phyloP scores from a whole-genome alignment of 2,888 invertebrate species.

The Glyphotaelius pellucidus region DNA sequence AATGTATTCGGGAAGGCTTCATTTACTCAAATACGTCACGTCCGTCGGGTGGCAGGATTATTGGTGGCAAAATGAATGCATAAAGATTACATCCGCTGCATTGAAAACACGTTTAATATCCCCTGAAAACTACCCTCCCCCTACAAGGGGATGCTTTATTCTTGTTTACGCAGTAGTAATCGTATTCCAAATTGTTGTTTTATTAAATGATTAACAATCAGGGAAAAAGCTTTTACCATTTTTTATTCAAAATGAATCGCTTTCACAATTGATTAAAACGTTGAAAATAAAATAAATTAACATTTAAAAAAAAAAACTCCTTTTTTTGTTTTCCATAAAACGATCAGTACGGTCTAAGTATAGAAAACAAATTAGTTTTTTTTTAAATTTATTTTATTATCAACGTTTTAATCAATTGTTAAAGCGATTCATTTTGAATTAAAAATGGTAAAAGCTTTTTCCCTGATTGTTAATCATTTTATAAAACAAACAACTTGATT shows the following conservation, averaged over 20 bases:
- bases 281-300: no score
- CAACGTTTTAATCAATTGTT: background rate
- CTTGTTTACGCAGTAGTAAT: background rate
- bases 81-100: conserved; percentile 32
- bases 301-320: no score
- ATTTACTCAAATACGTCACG: conserved; percentile 10
- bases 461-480: background rate
- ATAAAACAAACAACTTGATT: no score
- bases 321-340: no score
- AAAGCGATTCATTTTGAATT: background rate
- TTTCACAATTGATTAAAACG: background rate
- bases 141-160: background rate
- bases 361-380: no score
- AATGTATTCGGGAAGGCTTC: background rate
- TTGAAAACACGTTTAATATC: conserved; percentile 30
- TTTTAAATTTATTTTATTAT: no score
- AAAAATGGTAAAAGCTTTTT: background rate
- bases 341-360: no score
- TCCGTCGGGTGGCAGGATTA: conserved; percentile 17
- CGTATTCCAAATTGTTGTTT: background rate
- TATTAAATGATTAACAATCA: background rate
- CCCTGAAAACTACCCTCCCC: background rate
- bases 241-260: background rate
- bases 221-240: background rate
- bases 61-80: conserved; percentile 37